Evolutionary conservation across 2,888 invertebrate genomes (phyloP).

Genomic region (Hemaris fuciformis): DNA sequence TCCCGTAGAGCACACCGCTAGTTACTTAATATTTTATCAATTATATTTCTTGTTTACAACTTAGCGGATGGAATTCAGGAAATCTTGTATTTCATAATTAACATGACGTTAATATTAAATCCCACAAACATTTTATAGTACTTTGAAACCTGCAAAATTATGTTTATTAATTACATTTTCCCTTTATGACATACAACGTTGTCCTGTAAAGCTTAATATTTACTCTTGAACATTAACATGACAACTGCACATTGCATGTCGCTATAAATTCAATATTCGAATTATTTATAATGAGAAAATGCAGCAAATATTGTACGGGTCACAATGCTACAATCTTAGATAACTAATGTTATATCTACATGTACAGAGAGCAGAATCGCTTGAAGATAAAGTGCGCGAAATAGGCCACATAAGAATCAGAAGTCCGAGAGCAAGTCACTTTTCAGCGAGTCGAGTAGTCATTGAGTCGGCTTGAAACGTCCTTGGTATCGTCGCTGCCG

Average conservation of each 20-base stretch:
- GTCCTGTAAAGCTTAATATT: neutral
- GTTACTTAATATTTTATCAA: neutral
- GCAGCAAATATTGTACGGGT: neutral
- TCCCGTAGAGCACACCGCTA: no score
- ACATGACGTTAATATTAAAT: neutral
- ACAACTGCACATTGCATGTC: neutral
- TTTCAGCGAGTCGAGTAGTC: neutral
- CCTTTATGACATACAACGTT: neutral
- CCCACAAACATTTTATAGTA: neutral
- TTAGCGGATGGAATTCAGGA: neutral
- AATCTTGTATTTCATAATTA: neutral
- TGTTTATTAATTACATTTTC: neutral
- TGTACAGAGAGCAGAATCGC: neutral
- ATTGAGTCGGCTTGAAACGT: conserved; percentile 40
- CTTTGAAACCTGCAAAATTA: neutral
- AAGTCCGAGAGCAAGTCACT: neutral
- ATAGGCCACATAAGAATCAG: conserved; percentile 6
- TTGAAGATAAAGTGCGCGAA: neutral
- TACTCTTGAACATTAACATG: neutral
- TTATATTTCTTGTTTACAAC: neutral
- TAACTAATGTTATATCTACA: neutral
- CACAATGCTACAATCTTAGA: neutral
- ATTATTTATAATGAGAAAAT: neutral
- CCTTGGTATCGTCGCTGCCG: conserved; percentile 62
- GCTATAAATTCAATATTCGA: neutral